Evolutionary conservation across 1,140 invertebrate genomes (phyloP).

Genomic region (Magallana ariakensis): DNA sequence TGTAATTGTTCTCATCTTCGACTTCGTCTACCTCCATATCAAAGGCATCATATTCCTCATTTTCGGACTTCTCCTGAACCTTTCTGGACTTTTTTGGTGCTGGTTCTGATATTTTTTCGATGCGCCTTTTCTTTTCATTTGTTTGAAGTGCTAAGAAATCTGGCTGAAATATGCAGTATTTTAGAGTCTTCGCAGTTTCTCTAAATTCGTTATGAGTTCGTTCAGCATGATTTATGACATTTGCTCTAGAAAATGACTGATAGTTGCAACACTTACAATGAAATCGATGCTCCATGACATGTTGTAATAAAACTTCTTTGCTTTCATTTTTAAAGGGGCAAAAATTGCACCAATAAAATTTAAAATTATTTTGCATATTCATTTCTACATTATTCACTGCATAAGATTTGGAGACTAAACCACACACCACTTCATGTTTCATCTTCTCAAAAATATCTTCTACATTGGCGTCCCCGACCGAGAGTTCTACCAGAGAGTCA

Average conservation of each 20-base stretch:
- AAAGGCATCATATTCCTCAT: conserved; percentile 64
- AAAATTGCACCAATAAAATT: conserved; percentile 76
- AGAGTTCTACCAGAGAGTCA: conserved; percentile 67
- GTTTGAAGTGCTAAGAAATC: conserved; percentile 64
- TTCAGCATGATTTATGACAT: conserved; percentile 69
- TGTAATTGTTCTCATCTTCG: conserved; percentile 56
- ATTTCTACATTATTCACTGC: conserved; percentile 59
- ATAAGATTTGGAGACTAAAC: conserved; percentile 66
- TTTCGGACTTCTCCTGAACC: conserved; percentile 51
- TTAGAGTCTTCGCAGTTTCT: conserved; percentile 63
- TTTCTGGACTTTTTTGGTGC: conserved; percentile 39
- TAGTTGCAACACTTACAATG: conserved; percentile 72
- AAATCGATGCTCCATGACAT: conserved; percentile 73
- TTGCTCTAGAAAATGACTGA: conserved; percentile 74
- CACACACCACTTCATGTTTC: conserved; percentile 73
- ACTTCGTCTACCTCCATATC: conserved; percentile 70
- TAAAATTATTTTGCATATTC: conserved; percentile 65
- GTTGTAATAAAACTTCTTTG: conserved; percentile 66
- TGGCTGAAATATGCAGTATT: conserved; percentile 70
- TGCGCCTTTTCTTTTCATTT: conserved; percentile 55
- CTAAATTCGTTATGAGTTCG: conserved; percentile 65
- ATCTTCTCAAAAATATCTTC: conserved; percentile 63
- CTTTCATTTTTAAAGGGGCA: conserved; percentile 69
- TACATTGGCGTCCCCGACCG: conserved; percentile 56
- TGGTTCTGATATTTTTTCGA: conserved; percentile 42